These are phyloP conservation scores for Salminus brasiliensis DNA, from an alignment of 2,113 vertebrate species.

Conservation along the genomic window DNA sequence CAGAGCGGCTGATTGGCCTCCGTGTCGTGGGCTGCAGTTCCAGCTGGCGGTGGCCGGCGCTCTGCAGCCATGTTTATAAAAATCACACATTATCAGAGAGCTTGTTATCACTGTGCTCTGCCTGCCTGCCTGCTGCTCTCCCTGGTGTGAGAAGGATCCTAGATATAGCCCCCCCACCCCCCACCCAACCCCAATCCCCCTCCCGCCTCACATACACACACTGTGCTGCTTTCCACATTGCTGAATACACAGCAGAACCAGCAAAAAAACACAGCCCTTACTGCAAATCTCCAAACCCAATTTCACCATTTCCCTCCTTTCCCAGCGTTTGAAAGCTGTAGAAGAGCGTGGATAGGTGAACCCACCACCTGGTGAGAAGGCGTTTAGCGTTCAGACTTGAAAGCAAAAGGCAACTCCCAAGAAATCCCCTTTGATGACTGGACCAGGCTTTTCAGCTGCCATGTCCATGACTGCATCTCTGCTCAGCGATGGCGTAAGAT, in stretches of 20 bases:
- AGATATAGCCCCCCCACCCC: slow-evolving; percentile 13
- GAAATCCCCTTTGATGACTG: slow-evolving; percentile 32
- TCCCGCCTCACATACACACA: background rate
- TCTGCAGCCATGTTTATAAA: slow-evolving; percentile 53
- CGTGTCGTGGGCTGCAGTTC: slow-evolving; percentile 36
- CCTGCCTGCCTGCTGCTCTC: slow-evolving; percentile 35
- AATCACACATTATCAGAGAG: slow-evolving; percentile 53
- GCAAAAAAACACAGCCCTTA: background rate
- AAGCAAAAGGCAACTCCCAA: slow-evolving; percentile 15
- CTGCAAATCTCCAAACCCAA: background rate
- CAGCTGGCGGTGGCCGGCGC: slow-evolving; percentile 40
- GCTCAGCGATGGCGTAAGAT: background rate
- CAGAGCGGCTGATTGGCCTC: slow-evolving; percentile 37
- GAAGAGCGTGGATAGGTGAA: background rate
- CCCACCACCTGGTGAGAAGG: slow-evolving; percentile 41
- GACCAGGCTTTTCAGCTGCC: background rate
- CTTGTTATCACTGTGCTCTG: slow-evolving; percentile 51
- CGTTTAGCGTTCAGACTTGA: background rate
- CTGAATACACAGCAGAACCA: slow-evolving; percentile 11
- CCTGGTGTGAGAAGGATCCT: slow-evolving; percentile 29
- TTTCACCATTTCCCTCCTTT: background rate
- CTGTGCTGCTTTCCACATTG: background rate
- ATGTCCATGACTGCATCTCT: background rate
- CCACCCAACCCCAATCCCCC: background rate
- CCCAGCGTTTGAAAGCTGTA: background rate